A percentile compares a stretch with the other conserved stretches of the same genome.
Evolutionary conservation across 1,140 invertebrate genomes (phyloP).

Genomic region (Asobara japonica): DNA sequence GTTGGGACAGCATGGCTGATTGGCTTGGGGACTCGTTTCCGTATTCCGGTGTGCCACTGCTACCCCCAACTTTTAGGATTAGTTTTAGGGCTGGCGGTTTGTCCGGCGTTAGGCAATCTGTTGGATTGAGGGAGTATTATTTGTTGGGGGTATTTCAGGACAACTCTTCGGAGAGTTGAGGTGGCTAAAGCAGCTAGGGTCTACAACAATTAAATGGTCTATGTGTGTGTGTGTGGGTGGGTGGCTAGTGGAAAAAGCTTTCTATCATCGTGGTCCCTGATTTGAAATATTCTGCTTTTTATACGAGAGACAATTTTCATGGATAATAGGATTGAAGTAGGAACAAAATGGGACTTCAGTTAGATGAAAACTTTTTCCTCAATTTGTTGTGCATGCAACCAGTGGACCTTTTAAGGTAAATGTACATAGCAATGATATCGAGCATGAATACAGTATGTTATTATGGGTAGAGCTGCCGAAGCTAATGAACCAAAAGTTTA

Average conservation of each 20-base stretch:
- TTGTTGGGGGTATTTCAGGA: slow-evolving; percentile 46
- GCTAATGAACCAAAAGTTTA: neutral
- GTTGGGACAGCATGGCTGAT: slow-evolving; percentile 58
- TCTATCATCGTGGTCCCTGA: neutral
- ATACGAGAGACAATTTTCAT: neutral
- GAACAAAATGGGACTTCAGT: no score
- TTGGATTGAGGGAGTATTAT: neutral
- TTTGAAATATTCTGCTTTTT: neutral
- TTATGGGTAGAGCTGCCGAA: slow-evolving; percentile 8
- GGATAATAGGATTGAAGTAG: no score
- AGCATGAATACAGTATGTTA: slow-evolving; percentile 12
- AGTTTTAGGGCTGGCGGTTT: slow-evolving; percentile 76
- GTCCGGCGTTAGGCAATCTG: slow-evolving; percentile 63
- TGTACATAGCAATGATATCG: slow-evolving; percentile 27
- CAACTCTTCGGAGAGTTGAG: slow-evolving; percentile 11
- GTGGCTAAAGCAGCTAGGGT: slow-evolving; percentile 16
- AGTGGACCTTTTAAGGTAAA: slow-evolving; percentile 23
- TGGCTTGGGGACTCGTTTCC: slow-evolving; percentile 68
- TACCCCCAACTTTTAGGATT: slow-evolving; percentile 83
- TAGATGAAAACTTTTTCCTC: neutral
- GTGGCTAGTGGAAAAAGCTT: no score
- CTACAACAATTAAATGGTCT: neutral
- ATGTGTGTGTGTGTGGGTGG: no score
- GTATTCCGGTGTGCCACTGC: slow-evolving; percentile 76
- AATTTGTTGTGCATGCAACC: slow-evolving; percentile 42